Evolutionary conservation across 2,888 invertebrate genomes (phyloP).

Genomic region (Xylophagus ater): DNA sequence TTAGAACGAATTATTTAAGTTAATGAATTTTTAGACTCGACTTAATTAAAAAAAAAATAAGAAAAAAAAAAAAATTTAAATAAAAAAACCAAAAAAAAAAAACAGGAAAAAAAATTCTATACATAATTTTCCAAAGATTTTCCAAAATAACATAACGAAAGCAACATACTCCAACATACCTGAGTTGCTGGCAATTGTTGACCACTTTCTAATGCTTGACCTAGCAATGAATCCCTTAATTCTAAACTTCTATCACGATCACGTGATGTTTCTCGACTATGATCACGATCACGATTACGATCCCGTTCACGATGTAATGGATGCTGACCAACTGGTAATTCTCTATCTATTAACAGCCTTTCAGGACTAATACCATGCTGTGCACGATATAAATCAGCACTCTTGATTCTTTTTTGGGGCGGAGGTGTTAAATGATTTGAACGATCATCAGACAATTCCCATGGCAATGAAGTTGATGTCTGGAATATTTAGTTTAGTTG

Average conservation of each 20-base stretch:
- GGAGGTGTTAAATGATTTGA: slow-evolving; percentile 45
- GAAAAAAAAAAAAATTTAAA: not conserved
- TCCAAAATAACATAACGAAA: too few relatives aligned
- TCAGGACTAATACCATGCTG: slow-evolving; percentile 44
- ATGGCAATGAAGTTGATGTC: slow-evolving; percentile 50
- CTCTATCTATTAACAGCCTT: slow-evolving; percentile 36
- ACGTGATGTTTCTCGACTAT: slow-evolving; percentile 25
- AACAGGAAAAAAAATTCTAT: too few relatives aligned
- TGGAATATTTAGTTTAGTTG: slow-evolving; percentile 26
- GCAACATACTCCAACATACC: slow-evolving; percentile 22
- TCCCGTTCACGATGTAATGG: slow-evolving; percentile 33
- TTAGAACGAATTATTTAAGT: too few relatives aligned
- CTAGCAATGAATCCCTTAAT: slow-evolving; percentile 58
- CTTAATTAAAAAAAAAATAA: not conserved
- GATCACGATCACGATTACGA: slow-evolving; percentile 22
- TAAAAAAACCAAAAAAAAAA: slow-evolving; percentile 1
- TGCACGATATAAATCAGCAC: slow-evolving; percentile 55
- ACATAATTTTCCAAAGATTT: too few relatives aligned
- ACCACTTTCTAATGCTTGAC: slow-evolving; percentile 65
- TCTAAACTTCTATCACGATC: slow-evolving; percentile 53
- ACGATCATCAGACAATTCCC: slow-evolving; percentile 51
- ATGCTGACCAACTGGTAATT: slow-evolving; percentile 33
- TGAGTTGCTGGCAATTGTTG: slow-evolving; percentile 37
- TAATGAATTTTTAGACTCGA: too few relatives aligned
- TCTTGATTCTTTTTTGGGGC: slow-evolving; percentile 59